Base-by-base conservation (phyloP, 2,113 vertebrate genomes). In the Notothenia rossii region DNA sequence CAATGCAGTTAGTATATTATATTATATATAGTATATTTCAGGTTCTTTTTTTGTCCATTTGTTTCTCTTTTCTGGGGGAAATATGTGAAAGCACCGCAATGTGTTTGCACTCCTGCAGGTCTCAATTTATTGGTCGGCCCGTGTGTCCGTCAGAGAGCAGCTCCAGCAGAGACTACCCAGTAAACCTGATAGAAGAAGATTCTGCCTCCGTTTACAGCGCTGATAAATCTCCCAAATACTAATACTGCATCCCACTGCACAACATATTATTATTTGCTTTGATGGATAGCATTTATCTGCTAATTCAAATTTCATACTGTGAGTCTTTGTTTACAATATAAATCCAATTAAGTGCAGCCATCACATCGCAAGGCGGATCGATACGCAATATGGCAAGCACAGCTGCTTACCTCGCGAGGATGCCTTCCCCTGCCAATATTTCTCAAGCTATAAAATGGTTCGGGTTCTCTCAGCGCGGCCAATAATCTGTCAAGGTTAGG, bases 291-390 rank as follows among this genome's bases (percentile, higher is more conserved):
- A 93, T 91, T 94, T 93, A 92, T 81, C 90, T 89, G 85, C 92
- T 94, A 91, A 95, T 95, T 94, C 89, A 89, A 86, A 94, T 94
- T 93, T 95, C 92, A 92, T 94, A 91, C 86, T 88, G 81, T 79
- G 86, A 91, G 93, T 93, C 89, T 94, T 94, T 96, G 94, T 96
- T 96, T 97, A 96, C 93, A 93, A 93, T 95, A 95, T 94, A 96
- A 96, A 96, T 95, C 94, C 95, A 96, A 97, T 97, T 96, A 96
- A 95, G 94, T 92, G 71, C 75, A 15, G 91, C 89, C 90, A 91
- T 90, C 92, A 79, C 79, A 72, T 93, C 93, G 79, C 88, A 91
- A 85, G 88, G 82, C 45, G 64, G 93, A 96, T 98, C 96, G 87
- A 97, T 97, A 96, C 73, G 60, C 94, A 96, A 96, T 97, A 96